Percentiles rank a stretch among this genome's conserved stretches.
Evolutionary conservation across 53 echinoderm and acorn worm species (phyloP).

Genomic region (Paracentrotus lividus): DNA sequence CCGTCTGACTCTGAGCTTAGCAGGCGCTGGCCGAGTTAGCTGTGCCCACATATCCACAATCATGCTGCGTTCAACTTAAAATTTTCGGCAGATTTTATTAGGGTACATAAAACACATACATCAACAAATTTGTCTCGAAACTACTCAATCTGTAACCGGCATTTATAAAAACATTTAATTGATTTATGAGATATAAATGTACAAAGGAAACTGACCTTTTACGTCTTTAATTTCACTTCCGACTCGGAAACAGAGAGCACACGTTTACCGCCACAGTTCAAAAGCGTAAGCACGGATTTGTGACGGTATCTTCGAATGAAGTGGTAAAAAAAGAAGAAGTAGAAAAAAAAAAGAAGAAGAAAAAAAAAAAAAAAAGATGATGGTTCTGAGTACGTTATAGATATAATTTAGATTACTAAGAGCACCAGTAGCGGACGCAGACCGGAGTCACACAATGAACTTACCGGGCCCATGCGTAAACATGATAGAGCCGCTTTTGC

Average conservation of each 20-base stretch:
- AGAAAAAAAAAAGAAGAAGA: neutral
- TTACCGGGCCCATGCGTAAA: no score
- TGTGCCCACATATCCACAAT: slow-evolving; percentile 1
- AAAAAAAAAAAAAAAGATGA: no score
- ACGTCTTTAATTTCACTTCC: neutral
- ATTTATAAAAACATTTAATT: no score
- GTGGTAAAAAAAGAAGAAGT: neutral
- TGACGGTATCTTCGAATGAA: neutral
- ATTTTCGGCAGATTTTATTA: neutral
- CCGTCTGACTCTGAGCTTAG: no score
- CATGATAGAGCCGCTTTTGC: no score
- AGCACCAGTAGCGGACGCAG: no score
- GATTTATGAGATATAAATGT: neutral
- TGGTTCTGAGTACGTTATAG: no score
- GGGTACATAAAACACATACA: neutral
- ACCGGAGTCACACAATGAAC: no score
- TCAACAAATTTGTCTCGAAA: neutral
- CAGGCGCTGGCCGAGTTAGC: no score
- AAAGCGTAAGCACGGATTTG: neutral
- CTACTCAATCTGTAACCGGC: no score
- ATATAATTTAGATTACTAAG: no score
- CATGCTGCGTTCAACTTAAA: neutral
- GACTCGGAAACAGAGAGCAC: neutral
- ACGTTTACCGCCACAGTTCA: slow-evolving; percentile 12
- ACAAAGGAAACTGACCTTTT: neutral